Conservation (phyloP, 2,113 vertebrate species). For the Cricetomys ansorgei region DNA sequence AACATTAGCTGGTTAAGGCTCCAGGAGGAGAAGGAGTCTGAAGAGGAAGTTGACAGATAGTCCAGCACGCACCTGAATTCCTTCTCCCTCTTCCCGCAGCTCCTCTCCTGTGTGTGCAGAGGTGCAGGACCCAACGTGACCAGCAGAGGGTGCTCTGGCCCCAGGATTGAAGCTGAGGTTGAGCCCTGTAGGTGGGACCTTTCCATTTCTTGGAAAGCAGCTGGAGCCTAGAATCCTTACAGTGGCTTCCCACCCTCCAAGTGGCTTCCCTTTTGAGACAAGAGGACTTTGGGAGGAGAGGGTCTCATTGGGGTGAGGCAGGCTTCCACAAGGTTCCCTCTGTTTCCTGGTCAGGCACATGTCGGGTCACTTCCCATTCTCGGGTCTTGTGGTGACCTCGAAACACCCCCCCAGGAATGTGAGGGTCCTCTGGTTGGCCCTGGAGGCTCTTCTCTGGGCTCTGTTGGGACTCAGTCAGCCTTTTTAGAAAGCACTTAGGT, state of each 20-base stretch:
- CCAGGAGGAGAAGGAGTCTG: background rate
- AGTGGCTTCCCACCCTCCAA: too few species aligned
- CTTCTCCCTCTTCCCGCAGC: background rate
- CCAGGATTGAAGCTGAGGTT: conserved; percentile 42
- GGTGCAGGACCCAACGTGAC: fast-evolving
- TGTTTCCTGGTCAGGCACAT: background rate
- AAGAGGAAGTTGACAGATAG: background rate
- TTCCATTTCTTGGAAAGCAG: background rate
- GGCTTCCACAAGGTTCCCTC: background rate
- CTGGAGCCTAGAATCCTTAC: background rate
- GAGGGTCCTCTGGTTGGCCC: background rate
- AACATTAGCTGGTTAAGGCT: background rate
- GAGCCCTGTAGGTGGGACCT: fast-evolving
- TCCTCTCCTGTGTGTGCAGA: background rate
- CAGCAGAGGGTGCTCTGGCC: conserved; percentile 69
- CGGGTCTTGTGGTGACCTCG: background rate
- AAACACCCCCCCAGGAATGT: background rate
- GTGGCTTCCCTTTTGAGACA: background rate
- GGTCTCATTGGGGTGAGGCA: background rate
- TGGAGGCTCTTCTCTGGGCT: background rate
- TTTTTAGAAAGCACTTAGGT: conserved; percentile 12
- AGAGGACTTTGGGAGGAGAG: background rate
- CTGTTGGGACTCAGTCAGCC: background rate
- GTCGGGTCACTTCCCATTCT: background rate
- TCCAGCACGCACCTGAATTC: background rate